phyloP scores from a whole-genome alignment of 2,888 invertebrate species.

The Drosophila sordidula region DNA sequence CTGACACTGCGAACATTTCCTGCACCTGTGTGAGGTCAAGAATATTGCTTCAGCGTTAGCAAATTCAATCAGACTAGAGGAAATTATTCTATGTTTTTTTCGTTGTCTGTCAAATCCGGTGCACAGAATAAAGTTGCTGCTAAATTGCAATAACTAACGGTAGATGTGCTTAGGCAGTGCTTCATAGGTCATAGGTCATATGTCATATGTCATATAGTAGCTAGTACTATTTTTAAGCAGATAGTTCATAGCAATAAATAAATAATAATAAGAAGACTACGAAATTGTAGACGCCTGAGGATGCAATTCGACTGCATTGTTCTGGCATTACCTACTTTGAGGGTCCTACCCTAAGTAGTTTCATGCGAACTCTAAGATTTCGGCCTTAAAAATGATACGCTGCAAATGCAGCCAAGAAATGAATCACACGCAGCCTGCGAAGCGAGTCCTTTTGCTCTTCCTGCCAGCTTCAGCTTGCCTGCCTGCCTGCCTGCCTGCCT shows the following conservation, averaged over 20 bases:
- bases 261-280: too few species aligned
- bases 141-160: not conserved
- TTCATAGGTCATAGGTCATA: too few species aligned
- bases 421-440: conserved; percentile 4
- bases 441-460: conserved; percentile 6
- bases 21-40: too few species aligned
- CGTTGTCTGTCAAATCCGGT: conserved; percentile 1
- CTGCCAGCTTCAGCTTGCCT: not conserved
- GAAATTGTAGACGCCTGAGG: not conserved
- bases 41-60: too few species aligned
- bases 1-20: too few species aligned
- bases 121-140: not conserved
- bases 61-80: conserved; percentile 21
- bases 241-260: too few species aligned
- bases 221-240: too few species aligned
- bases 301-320: conserved; percentile 1
- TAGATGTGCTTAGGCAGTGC: too few species aligned
- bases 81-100: conserved; percentile 15
- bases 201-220: too few species aligned
- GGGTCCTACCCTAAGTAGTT: conserved; percentile 8
- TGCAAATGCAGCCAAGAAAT: conserved; percentile 19
- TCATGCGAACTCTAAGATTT: conserved; percentile 26
- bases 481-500: conserved; percentile 14
- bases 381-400: conserved; percentile 1
- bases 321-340: conserved; percentile 21